Base-by-base conservation (phyloP, 1,140 invertebrate genomes). In the Agrilus planipennis region DNA sequence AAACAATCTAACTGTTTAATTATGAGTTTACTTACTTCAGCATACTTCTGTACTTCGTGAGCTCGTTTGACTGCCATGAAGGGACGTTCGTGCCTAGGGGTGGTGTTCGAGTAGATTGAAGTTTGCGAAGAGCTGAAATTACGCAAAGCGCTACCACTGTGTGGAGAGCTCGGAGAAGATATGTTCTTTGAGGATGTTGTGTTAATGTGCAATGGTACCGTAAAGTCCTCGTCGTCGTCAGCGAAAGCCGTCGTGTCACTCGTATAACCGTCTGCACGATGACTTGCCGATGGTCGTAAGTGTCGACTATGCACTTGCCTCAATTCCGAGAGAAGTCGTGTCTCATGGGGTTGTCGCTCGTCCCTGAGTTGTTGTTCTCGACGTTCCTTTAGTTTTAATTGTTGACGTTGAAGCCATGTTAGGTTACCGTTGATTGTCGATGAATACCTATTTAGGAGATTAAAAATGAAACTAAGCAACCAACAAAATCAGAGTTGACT, bases 391-490 rank as follows among this genome's bases (percentile, higher is more conserved):
- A 87, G 65, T 53, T 84, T 84, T 53, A 81, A 70, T 54, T 87
- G 82, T 53, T 87, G 82, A 44, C 79, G 70, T 56, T 83, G 80
- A 37, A 85, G 62, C 81, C 81, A 85, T 14, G 79, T 81, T 34
- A 81, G 56, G 12, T 72, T 72, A 3, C 67, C 67, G 12, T 67
- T 68, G 38, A 51, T 34, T 22, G 44, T 40, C 16, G 45, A 31
- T 19, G 41, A 12, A 31, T 40, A 48, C 25, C 44, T 45, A 36
- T 21, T 9, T 27, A 39, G 11, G 4, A 27, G 28, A 39, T 35
- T 35, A 14, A 4, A 5, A 31, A 10, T 31, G n/a, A n/a, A n/a
- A n/a, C n/a, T n/a, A n/a, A n/a, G n/a, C n/a, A n/a, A n/a, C n/a
- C n/a, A n/a, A n/a, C n/a, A n/a, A n/a, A n/a, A n/a, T n/a, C n/a